These are phyloP conservation scores for Lateolabrax maculatus DNA, from an alignment of 2,797 vertebrate genomes.

Conservation along the genomic window DNA sequence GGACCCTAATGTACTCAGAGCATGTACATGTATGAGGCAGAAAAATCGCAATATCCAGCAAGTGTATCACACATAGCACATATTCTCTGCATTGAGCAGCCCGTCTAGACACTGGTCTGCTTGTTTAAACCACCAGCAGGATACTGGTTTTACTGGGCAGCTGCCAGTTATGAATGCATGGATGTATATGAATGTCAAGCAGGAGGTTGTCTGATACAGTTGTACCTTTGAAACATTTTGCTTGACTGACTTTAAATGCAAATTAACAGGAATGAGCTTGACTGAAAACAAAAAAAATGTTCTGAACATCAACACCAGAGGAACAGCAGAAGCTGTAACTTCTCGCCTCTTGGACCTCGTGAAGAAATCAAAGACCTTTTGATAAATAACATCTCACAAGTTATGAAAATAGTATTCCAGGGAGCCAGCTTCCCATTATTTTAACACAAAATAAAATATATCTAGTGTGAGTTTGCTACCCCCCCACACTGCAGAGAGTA, in stretches of 20 bases:
- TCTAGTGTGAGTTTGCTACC: slow-evolving; percentile 51
- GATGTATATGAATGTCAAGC: neutral
- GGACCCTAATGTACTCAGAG: neutral
- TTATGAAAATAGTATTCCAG: slow-evolving; percentile 86
- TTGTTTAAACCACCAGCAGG: neutral
- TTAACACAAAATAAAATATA: slow-evolving; percentile 71
- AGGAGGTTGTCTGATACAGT: neutral
- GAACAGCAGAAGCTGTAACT: slow-evolving; percentile 42
- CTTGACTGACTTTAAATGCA: neutral
- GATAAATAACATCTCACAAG: slow-evolving; percentile 96
- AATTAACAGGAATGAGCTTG: neutral
- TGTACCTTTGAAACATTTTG: neutral
- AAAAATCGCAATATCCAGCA: neutral
- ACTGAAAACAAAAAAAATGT: slow-evolving; percentile 4
- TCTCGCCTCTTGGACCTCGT: slow-evolving; percentile 35
- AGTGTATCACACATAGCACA: neutral
- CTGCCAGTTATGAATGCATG: neutral
- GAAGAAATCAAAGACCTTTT: slow-evolving; percentile 79
- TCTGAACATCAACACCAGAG: slow-evolving; percentile 13
- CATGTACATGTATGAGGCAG: neutral
- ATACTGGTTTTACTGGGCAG: slow-evolving; percentile 2
- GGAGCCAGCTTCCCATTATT: slow-evolving; percentile 78
- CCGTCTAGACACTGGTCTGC: neutral
- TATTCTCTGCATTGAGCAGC: neutral
- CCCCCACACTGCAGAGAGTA: slow-evolving; percentile 28